A percentile compares a stretch with the other conserved stretches of the same genome.
These are phyloP conservation scores for Nebria ingens DNA, from an alignment of 1,140 invertebrate genomes.

Conservation along the genomic window DNA sequence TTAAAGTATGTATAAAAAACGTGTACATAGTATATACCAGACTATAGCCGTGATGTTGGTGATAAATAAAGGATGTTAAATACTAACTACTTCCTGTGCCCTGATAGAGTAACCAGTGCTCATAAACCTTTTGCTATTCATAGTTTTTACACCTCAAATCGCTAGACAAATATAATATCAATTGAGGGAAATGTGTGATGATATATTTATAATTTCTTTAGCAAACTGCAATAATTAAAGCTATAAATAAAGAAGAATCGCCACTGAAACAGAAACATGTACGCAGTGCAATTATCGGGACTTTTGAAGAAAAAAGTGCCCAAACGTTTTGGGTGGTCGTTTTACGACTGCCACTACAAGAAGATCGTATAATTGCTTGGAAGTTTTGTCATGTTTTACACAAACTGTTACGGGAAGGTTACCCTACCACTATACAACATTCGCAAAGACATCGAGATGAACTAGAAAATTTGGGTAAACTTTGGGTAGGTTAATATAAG, in stretches of 20 bases:
- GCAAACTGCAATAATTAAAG: slow-evolving; percentile 77
- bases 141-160: too few relatives aligned
- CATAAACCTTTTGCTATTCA: not conserved
- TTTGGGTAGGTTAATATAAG: slow-evolving; percentile 81
- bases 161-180: not conserved
- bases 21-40: not conserved
- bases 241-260: slow-evolving; percentile 76
- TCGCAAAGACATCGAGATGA: slow-evolving; percentile 67
- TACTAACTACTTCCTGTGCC: not conserved
- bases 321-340: slow-evolving; percentile 83
- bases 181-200: not conserved
- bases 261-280: slow-evolving; percentile 97
- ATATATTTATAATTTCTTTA: slow-evolving; percentile 38
- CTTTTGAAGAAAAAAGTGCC: slow-evolving; percentile 86
- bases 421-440: slow-evolving; percentile 74
- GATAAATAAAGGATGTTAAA: slow-evolving; percentile 3
- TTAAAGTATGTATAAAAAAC: too few relatives aligned
- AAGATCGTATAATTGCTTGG: slow-evolving; percentile 92
- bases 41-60: not conserved
- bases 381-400: slow-evolving; percentile 97
- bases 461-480: slow-evolving; percentile 74
- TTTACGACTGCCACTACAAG: slow-evolving; percentile 71
- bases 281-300: slow-evolving; percentile 85
- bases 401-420: slow-evolving; percentile 90
- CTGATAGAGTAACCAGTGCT: not conserved